Conservation (phyloP, 2,797 vertebrate genomes). For the Sylvilagus floridanus region DNA sequence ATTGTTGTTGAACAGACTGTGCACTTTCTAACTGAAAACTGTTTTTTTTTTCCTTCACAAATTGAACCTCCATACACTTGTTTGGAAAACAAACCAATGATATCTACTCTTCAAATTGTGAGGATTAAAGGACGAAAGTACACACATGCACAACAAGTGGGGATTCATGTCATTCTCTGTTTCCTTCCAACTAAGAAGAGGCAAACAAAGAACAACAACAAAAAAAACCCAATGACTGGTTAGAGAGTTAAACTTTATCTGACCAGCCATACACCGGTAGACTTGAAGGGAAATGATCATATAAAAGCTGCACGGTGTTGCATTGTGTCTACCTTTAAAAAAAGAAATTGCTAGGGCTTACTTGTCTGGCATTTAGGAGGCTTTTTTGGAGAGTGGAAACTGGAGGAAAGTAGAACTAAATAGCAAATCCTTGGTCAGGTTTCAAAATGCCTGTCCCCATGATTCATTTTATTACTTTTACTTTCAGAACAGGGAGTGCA, state of each 20-base stretch:
- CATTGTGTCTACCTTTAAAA: neutral
- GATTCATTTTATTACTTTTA: neutral
- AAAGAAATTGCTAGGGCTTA: neutral
- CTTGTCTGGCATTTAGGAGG: neutral
- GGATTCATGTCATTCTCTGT: neutral
- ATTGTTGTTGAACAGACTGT: neutral
- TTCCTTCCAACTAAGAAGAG: neutral
- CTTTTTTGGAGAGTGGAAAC: neutral
- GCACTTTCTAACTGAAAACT: neutral
- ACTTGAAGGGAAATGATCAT: neutral
- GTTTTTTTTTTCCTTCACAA: slow-evolving; percentile 23
- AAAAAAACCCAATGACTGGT: neutral
- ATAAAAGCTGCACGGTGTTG: neutral
- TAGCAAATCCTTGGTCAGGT: neutral
- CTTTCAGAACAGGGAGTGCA: neutral
- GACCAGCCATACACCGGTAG: neutral
- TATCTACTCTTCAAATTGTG: neutral
- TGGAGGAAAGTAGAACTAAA: neutral
- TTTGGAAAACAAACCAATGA: neutral
- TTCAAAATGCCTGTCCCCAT: neutral
- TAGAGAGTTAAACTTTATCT: neutral
- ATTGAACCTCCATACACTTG: neutral
- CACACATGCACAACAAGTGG: neutral
- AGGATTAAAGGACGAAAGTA: neutral
- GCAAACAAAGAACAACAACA: too few species aligned